Evolutionary conservation across 1,140 invertebrate species (phyloP), one percentile per base, ranked within the genome.

Genomic region (Scaptomyza hsui): DNA sequence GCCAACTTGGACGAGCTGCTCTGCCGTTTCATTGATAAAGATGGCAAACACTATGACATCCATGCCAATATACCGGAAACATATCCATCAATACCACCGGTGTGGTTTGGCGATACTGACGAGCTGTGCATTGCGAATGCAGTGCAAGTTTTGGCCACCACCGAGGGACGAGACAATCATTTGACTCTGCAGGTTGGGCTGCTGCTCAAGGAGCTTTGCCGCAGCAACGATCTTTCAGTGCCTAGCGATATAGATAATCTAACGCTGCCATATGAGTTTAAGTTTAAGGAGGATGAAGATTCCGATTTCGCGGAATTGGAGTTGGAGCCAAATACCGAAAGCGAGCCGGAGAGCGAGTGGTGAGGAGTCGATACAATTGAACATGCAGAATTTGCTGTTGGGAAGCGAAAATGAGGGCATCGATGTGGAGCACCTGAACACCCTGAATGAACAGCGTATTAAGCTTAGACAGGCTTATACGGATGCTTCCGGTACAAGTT

Each of bases 41-140:
- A 42, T 19, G 59, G 24, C 19, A 41, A 52, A 3, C 59, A 51
- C 10, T 41, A 52, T 13, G 59, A 62, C 16, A 52, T 62, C 7
- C 21, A 42, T 39, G 59, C 59, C 7, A 41, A 51, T 16, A 62
- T 62, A 5, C 51, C 35, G 7, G 21, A 5, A 26, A 44, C 19
- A 19, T 13, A 26, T n/a, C n/a, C 98, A 10, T 99, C 98, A 16
- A 18, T n/a, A n/a, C 97, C 98, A 41, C 98, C 98, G 47, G 98
- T 99, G 75, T 99, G 99, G 98, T 99, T 99, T 92, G 97, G 97
- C 29, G 99, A 99, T 89, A 97, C 97, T 21, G 98, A 99, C 91
- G 98, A 99, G 91, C 95, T 95, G 16, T 96, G 95, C 91, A 95
- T 99, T 75, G 97, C 97, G 76, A 96, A 97, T 93, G 97, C 98